These are phyloP conservation scores for Homalodisca vitripennis DNA, from an alignment of 1,140 invertebrate genomes.

Conservation along the genomic window DNA sequence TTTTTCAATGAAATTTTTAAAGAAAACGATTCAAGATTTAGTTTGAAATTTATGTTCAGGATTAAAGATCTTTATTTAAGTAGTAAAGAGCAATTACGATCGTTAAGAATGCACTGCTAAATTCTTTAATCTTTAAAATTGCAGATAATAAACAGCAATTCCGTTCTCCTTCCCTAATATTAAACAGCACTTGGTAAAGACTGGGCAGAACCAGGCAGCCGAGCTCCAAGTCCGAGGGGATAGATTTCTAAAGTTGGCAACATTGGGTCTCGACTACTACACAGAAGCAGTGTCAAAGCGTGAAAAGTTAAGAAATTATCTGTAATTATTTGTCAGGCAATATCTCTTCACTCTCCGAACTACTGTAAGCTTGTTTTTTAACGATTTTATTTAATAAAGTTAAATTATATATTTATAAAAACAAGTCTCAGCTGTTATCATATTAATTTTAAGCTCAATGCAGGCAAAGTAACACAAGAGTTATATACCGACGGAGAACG, in stretches of 20 bases:
- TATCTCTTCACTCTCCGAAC: not conserved
- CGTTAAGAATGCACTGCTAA: not conserved
- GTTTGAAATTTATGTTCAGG: not conserved
- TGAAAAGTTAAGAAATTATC: not conserved
- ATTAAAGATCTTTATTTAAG: not conserved
- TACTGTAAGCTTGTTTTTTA: slow-evolving; percentile 5
- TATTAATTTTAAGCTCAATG: slow-evolving; percentile 11
- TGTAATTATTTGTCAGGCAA: not conserved
- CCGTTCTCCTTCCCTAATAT: too few species aligned
- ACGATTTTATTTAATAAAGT: slow-evolving; percentile 18
- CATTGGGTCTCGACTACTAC: too few species aligned
- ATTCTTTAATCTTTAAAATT: not conserved
- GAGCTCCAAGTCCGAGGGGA: not conserved
- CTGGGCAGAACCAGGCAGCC: not conserved
- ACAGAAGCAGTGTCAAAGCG: slow-evolving; percentile 3
- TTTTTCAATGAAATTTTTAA: not conserved
- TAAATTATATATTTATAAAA: slow-evolving; percentile 12
- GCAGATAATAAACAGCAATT: too few species aligned
- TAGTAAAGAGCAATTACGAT: not conserved
- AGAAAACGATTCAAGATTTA: not conserved
- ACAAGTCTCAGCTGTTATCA: not conserved
- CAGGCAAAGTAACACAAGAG: not conserved
- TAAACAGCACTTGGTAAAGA: too few species aligned
- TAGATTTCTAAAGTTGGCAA: too few species aligned
- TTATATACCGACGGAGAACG: too few species aligned